These are phyloP conservation scores for Gracilinanus agilis DNA, from an alignment of 2,113 vertebrate species.

Conservation along the genomic window DNA sequence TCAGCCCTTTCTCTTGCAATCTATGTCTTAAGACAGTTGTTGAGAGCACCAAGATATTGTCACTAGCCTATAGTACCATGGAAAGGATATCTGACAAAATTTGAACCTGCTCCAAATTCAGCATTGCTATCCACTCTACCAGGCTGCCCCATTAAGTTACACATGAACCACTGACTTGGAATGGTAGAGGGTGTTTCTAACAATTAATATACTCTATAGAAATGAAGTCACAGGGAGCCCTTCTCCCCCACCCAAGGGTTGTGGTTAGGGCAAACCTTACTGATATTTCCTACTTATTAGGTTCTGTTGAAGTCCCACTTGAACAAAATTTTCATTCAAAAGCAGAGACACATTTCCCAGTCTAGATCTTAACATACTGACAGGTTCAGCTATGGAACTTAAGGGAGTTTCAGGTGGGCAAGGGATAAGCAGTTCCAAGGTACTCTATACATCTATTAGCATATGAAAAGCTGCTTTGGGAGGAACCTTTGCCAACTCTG, in stretches of 20 bases:
- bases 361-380: constrained; percentile 45
- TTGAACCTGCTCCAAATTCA: neutral
- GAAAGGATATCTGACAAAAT: neutral
- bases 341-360: neutral
- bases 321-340: neutral
- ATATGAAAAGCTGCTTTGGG: neutral
- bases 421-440: neutral
- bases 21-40: neutral
- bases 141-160: neutral
- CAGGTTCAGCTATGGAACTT: neutral
- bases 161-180: neutral
- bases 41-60: neutral
- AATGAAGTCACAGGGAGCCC: neutral
- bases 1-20: neutral
- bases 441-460: constrained; percentile 2
- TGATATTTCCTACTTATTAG: neutral
- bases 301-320: neutral
- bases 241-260: neutral
- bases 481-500: neutral
- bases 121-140: neutral
- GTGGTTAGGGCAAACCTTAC: neutral
- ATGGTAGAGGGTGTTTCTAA: neutral
- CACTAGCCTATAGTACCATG: neutral
- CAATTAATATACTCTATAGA: neutral
- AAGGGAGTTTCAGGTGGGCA: neutral